Evolutionary conservation across 2,888 invertebrate species (phyloP).

Genomic region (Ennomos fuscantarius): DNA sequence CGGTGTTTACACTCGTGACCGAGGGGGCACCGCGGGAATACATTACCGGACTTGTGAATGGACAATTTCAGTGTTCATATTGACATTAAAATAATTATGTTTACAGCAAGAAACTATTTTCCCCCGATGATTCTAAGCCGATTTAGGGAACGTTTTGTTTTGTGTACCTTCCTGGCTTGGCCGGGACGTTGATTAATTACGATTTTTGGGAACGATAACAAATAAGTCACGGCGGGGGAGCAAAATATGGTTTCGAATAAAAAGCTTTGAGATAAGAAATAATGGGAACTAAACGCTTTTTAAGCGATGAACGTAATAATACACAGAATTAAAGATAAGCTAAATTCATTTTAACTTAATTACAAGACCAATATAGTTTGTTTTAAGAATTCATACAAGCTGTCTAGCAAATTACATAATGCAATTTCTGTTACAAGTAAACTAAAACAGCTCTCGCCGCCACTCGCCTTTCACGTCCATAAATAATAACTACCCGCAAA

Average conservation of each 20-base stretch:
- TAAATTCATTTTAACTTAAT: too few species aligned
- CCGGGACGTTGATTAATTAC: slow-evolving; percentile 27
- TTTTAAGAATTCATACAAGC: too few species aligned
- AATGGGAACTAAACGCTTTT: not conserved
- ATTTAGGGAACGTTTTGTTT: slow-evolving; percentile 20
- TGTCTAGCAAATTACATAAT: too few species aligned
- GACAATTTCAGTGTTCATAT: slow-evolving; percentile 72
- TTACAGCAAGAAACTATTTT: slow-evolving; percentile 45
- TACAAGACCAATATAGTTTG: too few species aligned
- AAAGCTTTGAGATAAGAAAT: slow-evolving; percentile 23
- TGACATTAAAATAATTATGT: slow-evolving; percentile 73
- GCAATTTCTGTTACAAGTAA: too few species aligned
- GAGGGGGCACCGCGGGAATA: slow-evolving; percentile 59
- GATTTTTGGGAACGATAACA: slow-evolving; percentile 27
- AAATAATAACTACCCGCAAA: slow-evolving; percentile 4
- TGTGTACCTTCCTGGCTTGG: slow-evolving; percentile 20
- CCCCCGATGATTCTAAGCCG: slow-evolving; percentile 5
- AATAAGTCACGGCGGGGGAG: slow-evolving; percentile 24
- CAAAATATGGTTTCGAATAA: slow-evolving; percentile 10
- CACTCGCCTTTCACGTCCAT: not conserved
- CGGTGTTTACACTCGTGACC: slow-evolving; percentile 64
- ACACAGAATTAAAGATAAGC: too few species aligned
- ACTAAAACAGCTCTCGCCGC: too few species aligned
- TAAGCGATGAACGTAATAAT: too few species aligned
- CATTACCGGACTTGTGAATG: slow-evolving; percentile 72